A percentile compares a stretch with the other conserved stretches of the same genome.
Conservation (phyloP, 2,113 vertebrate species). For the Pica pica region DNA sequence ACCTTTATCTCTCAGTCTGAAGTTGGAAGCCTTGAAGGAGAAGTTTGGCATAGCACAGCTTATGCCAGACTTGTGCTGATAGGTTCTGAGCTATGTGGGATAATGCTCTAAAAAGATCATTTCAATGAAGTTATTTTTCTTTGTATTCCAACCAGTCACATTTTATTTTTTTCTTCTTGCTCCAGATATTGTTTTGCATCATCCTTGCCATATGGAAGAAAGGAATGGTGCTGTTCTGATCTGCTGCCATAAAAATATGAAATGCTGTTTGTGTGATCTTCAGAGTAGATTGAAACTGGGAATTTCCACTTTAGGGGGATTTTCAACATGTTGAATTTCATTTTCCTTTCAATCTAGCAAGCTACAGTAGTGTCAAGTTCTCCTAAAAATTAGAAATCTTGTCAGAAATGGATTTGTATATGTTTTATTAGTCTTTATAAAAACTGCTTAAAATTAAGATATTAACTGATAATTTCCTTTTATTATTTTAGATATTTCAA, state of each 20-base stretch:
- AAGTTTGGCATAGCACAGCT: background rate
- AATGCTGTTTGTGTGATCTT: background rate
- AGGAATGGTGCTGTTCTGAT: background rate
- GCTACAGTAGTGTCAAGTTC: background rate
- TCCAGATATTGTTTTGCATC: conserved; percentile 6
- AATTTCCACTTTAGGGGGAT: background rate
- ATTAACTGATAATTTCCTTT: background rate
- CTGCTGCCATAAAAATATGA: conserved; percentile 9
- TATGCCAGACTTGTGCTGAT: background rate
- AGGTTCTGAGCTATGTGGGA: background rate
- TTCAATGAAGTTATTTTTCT: background rate
- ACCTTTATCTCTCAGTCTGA: background rate
- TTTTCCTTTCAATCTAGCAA: background rate
- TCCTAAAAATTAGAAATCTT: background rate
- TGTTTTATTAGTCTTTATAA: background rate
- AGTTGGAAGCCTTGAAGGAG: background rate
- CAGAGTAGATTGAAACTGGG: background rate
- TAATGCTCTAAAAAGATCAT: background rate
- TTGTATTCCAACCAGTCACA: background rate
- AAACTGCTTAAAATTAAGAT: background rate
- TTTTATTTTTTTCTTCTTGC: background rate
- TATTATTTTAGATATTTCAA: background rate
- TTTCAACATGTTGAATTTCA: background rate
- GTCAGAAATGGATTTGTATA: background rate
- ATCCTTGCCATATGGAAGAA: background rate